These are phyloP conservation scores for Rhipidura dahli DNA, from an alignment of 2,113 vertebrate species.

Conservation along the genomic window DNA sequence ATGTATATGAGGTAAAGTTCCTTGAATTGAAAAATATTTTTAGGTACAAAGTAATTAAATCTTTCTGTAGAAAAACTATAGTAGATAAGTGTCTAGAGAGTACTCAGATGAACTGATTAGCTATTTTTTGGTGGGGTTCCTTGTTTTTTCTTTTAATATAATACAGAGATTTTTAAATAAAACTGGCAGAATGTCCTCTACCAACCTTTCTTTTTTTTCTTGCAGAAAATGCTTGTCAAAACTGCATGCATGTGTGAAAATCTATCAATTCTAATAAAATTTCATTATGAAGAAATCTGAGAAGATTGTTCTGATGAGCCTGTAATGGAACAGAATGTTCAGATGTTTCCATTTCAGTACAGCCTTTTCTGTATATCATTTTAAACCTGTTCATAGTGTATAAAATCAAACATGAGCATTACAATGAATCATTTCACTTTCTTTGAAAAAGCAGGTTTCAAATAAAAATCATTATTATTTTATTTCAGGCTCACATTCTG, in stretches of 20 bases:
- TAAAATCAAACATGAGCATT: neutral
- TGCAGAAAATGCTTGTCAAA: neutral
- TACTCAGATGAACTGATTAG: neutral
- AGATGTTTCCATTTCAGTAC: conserved; percentile 9
- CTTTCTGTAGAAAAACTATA: neutral
- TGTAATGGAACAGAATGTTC: conserved; percentile 25
- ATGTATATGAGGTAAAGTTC: neutral
- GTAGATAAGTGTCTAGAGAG: neutral
- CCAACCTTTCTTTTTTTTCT: neutral
- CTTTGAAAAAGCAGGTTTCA: neutral
- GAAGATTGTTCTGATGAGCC: conserved; percentile 12
- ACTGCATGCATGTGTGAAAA: neutral
- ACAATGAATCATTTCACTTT: neutral
- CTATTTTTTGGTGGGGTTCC: neutral
- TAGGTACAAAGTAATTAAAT: neutral
- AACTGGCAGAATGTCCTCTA: neutral
- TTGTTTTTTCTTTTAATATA: neutral
- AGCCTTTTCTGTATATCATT: neutral
- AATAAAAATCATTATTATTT: conserved; percentile 22
- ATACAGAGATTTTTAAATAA: neutral
- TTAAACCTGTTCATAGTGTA: neutral
- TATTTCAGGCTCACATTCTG: neutral
- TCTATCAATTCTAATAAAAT: conserved; percentile 25
- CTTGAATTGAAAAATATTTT: neutral
- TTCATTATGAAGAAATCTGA: neutral